Conservation (phyloP, 2,888 invertebrate genomes). For the Drosophila anomelani region DNA sequence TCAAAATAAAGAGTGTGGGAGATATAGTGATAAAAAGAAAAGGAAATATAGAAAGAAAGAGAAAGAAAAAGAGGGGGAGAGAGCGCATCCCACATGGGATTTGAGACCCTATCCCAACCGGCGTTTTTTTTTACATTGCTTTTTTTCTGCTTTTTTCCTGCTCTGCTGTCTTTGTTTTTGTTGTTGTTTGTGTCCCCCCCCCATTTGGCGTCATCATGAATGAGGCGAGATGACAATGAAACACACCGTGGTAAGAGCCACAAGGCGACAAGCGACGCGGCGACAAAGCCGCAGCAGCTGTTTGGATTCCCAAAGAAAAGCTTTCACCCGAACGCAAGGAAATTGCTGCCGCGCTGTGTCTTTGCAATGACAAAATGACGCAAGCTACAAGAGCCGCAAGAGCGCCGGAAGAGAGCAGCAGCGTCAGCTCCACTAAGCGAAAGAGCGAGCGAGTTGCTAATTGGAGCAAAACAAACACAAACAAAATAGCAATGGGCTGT, state of each 20-base stretch:
- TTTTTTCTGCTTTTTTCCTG: constrained; percentile 15
- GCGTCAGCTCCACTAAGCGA: not conserved
- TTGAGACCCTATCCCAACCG: constrained; percentile 81
- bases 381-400: constrained; percentile 72
- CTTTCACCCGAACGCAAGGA: constrained; percentile 68
- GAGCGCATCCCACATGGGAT: constrained; percentile 53
- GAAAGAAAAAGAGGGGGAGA: constrained; percentile 10
- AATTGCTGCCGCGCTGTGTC: constrained; percentile 49
- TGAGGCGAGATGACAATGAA: constrained; percentile 76
- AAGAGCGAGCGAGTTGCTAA: constrained; percentile 58
- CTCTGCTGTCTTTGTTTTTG: constrained; percentile 12
- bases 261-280: constrained; percentile 68
- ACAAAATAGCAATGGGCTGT: constrained; percentile 75
- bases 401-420: constrained; percentile 14
- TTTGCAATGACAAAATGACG: constrained; percentile 72
- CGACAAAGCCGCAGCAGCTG: constrained; percentile 69
- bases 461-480: constrained; percentile 79
- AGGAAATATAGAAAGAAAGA: not conserved
- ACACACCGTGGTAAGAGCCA: constrained; percentile 54
- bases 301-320: constrained; percentile 74
- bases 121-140: constrained; percentile 54
- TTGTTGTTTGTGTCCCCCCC: constrained; percentile 11
- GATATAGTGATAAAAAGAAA: constrained; percentile 9
- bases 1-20: constrained; percentile 26
- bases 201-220: constrained; percentile 67